A percentile compares a stretch with the other conserved stretches of the same genome.
Conservation (phyloP, 2,888 invertebrate species). For the Drosophila kuntzei region DNA sequence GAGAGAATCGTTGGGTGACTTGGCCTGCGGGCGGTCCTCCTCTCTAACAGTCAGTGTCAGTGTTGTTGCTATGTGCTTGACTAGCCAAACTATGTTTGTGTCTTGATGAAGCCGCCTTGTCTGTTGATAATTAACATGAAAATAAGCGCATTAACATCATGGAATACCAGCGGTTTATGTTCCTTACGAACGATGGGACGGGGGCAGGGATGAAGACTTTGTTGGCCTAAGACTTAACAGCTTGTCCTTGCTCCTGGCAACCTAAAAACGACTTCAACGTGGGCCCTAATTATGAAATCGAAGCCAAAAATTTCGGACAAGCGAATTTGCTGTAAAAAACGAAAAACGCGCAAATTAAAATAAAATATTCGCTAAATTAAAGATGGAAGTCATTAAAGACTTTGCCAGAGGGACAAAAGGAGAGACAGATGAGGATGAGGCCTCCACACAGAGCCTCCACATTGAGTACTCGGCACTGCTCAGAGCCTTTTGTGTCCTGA, state of each 20-base stretch:
- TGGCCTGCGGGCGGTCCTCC: conserved; percentile 24
- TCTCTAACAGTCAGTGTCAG: conserved; percentile 3
- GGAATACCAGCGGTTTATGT: conserved; percentile 53
- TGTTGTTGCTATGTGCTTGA: conserved; percentile 15
- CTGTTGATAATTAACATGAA: conserved; percentile 78
- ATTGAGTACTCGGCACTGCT: conserved; percentile 18
- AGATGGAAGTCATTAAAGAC: conserved; percentile 70
- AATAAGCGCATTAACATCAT: conserved; percentile 75
- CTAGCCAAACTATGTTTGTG: conserved; percentile 42
- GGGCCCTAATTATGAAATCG: conserved; percentile 69
- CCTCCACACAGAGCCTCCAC: conserved; percentile 24
- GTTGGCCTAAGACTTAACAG: conserved; percentile 28
- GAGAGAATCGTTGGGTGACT: too few species aligned
- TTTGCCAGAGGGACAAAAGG: conserved; percentile 6
- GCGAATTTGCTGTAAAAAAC: conserved; percentile 44
- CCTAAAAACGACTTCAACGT: conserved; percentile 38
- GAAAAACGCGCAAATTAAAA: conserved; percentile 76
- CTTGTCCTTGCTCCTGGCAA: conserved; percentile 42
- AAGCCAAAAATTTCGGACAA: conserved; percentile 45
- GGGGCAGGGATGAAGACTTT: not conserved
- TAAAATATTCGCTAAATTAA: conserved; percentile 78
- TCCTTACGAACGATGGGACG: conserved; percentile 28
- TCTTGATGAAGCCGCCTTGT: conserved; percentile 45
- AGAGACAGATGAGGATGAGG: conserved; percentile 23
- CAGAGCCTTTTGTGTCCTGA: conserved; percentile 60